Conservation (phyloP, 1,140 invertebrate genomes). For the Ganaspis sp. region DNA sequence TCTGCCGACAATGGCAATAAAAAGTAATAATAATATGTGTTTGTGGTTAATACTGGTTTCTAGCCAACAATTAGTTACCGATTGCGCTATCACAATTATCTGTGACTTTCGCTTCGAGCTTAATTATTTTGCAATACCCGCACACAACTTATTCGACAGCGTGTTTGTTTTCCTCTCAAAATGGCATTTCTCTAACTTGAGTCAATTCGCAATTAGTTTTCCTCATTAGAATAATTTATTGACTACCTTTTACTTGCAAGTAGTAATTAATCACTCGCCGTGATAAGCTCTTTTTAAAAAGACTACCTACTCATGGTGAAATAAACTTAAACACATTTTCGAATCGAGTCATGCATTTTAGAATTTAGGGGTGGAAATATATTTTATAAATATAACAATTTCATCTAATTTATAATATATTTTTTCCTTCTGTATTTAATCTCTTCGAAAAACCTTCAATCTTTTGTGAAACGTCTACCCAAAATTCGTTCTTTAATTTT, state of each 20-base stretch:
- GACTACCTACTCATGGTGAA: neutral
- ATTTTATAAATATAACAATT: no score
- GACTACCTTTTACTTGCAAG: neutral
- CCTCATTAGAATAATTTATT: conserved; percentile 7
- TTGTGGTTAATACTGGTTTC: conserved; percentile 26
- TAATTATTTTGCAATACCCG: conserved; percentile 12
- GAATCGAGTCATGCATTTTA: neutral
- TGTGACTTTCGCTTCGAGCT: conserved; percentile 17
- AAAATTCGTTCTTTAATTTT: no score
- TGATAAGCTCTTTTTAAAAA: neutral
- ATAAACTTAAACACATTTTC: neutral
- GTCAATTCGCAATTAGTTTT: neutral
- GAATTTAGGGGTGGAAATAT: neutral
- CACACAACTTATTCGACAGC: neutral
- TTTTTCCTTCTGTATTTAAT: no score
- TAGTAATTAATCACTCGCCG: neutral
- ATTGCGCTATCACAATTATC: conserved; percentile 29
- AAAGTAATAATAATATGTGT: neutral
- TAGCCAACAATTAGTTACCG: conserved; percentile 29
- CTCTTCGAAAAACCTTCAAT: no score
- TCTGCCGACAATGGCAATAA: conserved; percentile 18
- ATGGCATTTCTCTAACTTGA: neutral
- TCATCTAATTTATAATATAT: neutral
- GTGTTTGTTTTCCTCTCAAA: neutral
- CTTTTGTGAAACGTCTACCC: no score